Conservation (phyloP, 2,888 invertebrate species). For the Platerodrilus igneus region DNA sequence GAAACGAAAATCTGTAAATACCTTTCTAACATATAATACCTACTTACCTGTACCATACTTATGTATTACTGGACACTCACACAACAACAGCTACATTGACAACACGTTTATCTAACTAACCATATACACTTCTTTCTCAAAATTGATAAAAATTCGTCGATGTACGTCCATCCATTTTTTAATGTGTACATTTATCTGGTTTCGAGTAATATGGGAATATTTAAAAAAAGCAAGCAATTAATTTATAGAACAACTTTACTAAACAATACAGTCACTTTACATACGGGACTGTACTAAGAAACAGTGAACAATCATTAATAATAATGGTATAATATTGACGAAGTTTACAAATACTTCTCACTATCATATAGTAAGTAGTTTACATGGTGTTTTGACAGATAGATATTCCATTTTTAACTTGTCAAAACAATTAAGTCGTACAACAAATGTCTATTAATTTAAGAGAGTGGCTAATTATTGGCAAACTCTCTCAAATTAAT, state of each 20-base stretch:
- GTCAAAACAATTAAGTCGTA: conserved; percentile 44
- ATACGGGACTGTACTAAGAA: conserved; percentile 44
- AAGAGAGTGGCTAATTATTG: conserved; percentile 15
- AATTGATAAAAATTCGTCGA: no score
- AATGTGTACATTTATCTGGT: no score
- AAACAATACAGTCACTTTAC: conserved; percentile 48
- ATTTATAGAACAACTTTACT: conserved; percentile 47
- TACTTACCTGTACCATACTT: no score
- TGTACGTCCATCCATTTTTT: no score
- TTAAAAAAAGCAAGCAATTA: no score
- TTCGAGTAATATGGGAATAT: no score
- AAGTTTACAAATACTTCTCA: conserved; percentile 39
- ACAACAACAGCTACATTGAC: no score
- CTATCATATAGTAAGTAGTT: conserved; percentile 47
- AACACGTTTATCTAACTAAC: no score
- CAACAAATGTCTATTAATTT: conserved; percentile 34
- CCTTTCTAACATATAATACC: no score
- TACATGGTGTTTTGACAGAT: conserved; percentile 46
- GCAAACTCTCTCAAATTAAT: conserved; percentile 38
- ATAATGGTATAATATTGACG: conserved; percentile 43
- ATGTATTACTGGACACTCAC: no score
- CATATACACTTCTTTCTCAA: no score
- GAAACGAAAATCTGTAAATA: no score
- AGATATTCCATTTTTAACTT: conserved; percentile 42
- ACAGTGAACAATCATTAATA: conserved; percentile 44